These are phyloP conservation scores for Keiferia lycopersicella DNA, from an alignment of 2,888 invertebrate species.

Conservation along the genomic window DNA sequence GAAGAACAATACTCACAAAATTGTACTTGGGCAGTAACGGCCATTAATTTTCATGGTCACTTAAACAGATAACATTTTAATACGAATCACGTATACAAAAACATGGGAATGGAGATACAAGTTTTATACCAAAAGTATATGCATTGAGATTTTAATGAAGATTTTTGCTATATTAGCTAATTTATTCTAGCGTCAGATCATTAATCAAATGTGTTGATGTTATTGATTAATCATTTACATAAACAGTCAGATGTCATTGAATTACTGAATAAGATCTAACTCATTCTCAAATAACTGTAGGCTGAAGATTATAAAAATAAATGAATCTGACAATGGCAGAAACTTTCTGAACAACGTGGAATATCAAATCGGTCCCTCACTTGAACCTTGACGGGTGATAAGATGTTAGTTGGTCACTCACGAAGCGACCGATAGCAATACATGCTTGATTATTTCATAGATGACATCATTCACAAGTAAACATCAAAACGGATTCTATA, in stretches of 20 bases:
- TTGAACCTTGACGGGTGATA: conserved; percentile 38
- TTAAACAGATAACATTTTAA: conserved; percentile 31
- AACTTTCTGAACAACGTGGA: background rate
- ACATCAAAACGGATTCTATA: too few species aligned
- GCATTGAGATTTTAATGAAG: background rate
- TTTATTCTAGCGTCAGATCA: background rate
- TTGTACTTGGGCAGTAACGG: conserved; percentile 30
- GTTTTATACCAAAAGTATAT: background rate
- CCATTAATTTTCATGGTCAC: conserved; percentile 39
- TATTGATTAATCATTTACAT: background rate
- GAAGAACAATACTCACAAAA: conserved; percentile 12
- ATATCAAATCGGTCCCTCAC: conserved; percentile 17
- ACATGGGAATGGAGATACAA: conserved; percentile 13
- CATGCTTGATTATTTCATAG: too few species aligned
- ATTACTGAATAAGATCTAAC: too few species aligned
- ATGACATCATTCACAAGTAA: background rate
- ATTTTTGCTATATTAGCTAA: background rate
- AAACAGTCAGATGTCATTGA: background rate
- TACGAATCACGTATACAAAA: conserved; percentile 3
- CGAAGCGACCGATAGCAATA: conserved; percentile 27
- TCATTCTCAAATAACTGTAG: too few species aligned
- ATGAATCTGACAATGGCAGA: too few species aligned
- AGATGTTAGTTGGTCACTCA: conserved; percentile 43
- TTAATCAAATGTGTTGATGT: background rate
- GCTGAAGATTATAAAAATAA: too few species aligned